A percentile compares a stretch with the other conserved stretches of the same genome.
These are phyloP conservation scores for Gryllus bimaculatus DNA, from an alignment of 1,140 invertebrate genomes.

Conservation along the genomic window DNA sequence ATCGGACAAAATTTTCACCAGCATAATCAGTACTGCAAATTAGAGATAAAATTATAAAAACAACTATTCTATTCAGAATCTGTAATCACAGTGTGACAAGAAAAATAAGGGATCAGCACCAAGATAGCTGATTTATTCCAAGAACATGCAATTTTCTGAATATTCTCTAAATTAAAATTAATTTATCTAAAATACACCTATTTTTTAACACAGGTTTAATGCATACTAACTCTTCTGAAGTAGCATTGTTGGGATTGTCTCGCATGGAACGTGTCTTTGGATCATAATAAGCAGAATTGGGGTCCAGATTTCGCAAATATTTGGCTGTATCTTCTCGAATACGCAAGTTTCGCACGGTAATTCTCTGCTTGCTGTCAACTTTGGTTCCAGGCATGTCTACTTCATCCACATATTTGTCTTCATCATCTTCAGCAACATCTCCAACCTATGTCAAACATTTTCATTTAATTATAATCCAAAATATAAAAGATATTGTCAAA, in stretches of 20 bases:
- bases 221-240: constrained; percentile 51
- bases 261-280: constrained; percentile 98
- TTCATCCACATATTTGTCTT: constrained; percentile 93
- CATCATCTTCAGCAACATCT: constrained; percentile 72
- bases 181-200: too few species aligned
- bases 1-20: constrained; percentile 94
- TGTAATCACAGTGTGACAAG: too few species aligned
- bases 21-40: constrained; percentile 66
- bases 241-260: constrained; percentile 81
- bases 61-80: background rate
- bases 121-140: too few species aligned
- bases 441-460: constrained; percentile 28
- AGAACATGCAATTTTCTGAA: too few species aligned
- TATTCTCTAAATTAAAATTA: too few species aligned
- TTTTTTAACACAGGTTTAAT: background rate
- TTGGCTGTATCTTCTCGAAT: constrained; percentile 99
- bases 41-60: background rate
- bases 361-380: constrained; percentile 96
- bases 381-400: constrained; percentile 98
- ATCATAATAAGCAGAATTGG: constrained; percentile 97
- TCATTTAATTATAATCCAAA: background rate
- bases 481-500: background rate
- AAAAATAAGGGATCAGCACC: too few species aligned
- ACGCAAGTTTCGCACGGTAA: constrained; percentile 94
- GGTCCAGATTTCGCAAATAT: constrained; percentile 93